Evolutionary conservation across 2,797 vertebrate species (phyloP), one percentile per base, ranked within the genome.

Genomic region (Gouania willdenowi): DNA sequence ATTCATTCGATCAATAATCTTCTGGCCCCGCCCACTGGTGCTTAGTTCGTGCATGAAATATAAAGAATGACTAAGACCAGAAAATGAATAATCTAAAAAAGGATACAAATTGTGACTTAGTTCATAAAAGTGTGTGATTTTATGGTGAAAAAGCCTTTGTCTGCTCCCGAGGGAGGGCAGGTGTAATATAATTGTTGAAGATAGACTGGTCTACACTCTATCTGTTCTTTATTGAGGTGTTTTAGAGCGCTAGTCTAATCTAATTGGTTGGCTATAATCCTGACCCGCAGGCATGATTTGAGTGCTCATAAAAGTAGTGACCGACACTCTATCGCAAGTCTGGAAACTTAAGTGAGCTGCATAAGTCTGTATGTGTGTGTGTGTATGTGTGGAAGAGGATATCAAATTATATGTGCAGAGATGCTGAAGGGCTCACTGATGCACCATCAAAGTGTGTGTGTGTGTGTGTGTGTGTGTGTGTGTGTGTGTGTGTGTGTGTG

Each of bases 281-380:
- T 60, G 20, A 87, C 83, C 86, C n/a, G 7, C 83, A 82, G 82
- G 86, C 81, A 85, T 82, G 79, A 84, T 86, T 78, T 85, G 83
- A 87, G 86, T 81, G 83, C 82, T 84, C 55, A 66, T 78, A 77
- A 74, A 73, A 84, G 75, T 40, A 56, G 77, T 61, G 69, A 77
- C 71, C 33, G 61, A 74, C 82, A 82, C 66, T 67, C 66, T 79
- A 66, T 65, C 66, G 65, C n/a, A n/a, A 76, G 69, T 66, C 79
- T 80, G 64, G 56, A 59, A 62, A 34, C 45, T 13, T 38, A 42
- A 40, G 32, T 61, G 10, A 10, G 10, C 59, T 65, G 41, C 24
- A 51, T 10, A 10, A 10, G 27, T 21, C 12, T 36, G 18, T 24
- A 44, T 27, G 41, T 42, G 8, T 7, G 18, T 28, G 27, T 44